Conservation (phyloP, 2,888 invertebrate species). For the Subacronicta megacephala region DNA sequence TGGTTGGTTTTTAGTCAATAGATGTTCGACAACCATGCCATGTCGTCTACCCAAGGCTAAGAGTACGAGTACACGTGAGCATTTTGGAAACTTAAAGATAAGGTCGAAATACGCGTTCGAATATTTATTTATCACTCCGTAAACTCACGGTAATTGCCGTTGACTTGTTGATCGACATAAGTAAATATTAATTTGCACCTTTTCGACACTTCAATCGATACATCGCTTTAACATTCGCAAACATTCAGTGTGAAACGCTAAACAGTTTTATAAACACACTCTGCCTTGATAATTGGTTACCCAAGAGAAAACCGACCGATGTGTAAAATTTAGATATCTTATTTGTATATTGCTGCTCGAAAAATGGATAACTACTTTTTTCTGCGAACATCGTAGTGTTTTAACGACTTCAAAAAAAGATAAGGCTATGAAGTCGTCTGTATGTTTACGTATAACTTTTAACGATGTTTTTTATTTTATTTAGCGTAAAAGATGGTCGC, state of each 20-base stretch:
- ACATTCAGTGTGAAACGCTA: conserved; percentile 33
- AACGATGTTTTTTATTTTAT: no score
- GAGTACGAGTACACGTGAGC: no score
- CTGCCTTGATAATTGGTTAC: conserved; percentile 42
- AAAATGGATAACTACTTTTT: background rate
- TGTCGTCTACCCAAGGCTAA: no score
- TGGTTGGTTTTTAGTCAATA: no score
- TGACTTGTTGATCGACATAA: conserved; percentile 17
- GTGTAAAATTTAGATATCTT: conserved; percentile 16
- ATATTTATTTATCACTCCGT: conserved; percentile 10
- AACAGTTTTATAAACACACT: conserved; percentile 40
- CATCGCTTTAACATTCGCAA: conserved; percentile 33
- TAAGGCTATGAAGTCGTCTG: no score
- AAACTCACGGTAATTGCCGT: conserved; percentile 22
- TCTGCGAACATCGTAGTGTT: background rate
- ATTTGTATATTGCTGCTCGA: conserved; percentile 14
- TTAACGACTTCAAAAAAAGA: background rate
- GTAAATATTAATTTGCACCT: conserved; percentile 34
- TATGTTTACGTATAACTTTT: no score
- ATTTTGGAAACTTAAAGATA: no score
- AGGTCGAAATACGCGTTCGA: background rate
- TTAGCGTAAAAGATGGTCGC: no score
- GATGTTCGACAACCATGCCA: no score
- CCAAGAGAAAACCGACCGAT: conserved; percentile 30
- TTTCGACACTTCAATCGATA: conserved; percentile 31